These are phyloP conservation scores for Platysteira castanea DNA, from an alignment of 2,113 vertebrate genomes.

Conservation along the genomic window DNA sequence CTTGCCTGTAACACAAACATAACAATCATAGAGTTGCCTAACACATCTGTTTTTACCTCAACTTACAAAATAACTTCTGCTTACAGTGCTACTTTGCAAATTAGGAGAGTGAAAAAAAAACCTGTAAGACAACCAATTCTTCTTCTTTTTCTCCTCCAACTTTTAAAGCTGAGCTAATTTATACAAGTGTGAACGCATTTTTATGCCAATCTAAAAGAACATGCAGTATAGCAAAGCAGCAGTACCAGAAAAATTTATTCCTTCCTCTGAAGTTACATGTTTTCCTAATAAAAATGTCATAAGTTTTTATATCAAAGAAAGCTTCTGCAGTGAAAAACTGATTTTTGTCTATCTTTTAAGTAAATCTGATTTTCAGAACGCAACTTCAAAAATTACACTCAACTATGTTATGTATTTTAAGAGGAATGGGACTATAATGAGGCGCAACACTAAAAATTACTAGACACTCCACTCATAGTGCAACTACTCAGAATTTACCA, in stretches of 20 bases:
- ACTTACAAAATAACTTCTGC: background rate
- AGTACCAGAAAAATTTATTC: constrained; percentile 29
- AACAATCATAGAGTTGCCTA: background rate
- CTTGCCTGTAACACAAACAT: constrained; percentile 72
- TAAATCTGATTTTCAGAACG: constrained; percentile 7
- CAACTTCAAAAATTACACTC: background rate
- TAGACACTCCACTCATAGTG: background rate
- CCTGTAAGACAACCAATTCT: background rate
- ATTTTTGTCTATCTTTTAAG: constrained; percentile 12
- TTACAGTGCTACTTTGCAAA: background rate
- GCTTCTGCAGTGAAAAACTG: background rate
- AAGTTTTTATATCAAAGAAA: constrained; percentile 45
- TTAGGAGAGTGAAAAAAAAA: background rate
- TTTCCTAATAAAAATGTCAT: constrained; percentile 51
- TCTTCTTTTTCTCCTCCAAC: background rate
- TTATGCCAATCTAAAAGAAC: constrained; percentile 36
- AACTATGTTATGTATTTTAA: background rate
- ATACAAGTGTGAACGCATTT: constrained; percentile 25
- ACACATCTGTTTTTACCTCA: background rate
- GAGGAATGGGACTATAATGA: background rate
- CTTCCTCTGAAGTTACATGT: background rate
- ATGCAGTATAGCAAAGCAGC: background rate
- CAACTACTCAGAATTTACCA: background rate
- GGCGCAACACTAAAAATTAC: background rate
- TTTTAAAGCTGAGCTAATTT: constrained; percentile 40